These are phyloP conservation scores for Polydesmus complanatus DNA, from an alignment of 2,888 invertebrate species.

Conservation along the genomic window DNA sequence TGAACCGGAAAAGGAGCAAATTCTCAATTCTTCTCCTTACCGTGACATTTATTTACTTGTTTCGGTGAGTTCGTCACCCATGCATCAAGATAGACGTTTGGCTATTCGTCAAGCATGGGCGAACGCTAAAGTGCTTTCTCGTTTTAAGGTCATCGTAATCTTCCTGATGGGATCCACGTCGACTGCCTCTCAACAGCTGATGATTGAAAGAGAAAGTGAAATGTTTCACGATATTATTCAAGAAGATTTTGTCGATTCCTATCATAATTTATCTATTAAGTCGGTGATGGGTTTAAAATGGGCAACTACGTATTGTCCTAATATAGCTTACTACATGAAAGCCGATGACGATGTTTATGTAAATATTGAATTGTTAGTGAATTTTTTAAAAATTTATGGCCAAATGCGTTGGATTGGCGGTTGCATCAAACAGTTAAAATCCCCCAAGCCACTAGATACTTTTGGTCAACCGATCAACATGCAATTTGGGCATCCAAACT, in stretches of 20 bases:
- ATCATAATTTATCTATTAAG: constrained; percentile 73
- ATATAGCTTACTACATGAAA: constrained; percentile 16
- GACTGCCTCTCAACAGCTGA: neutral
- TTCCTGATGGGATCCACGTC: constrained; percentile 46
- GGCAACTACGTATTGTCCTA: constrained; percentile 50
- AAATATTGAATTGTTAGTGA: constrained; percentile 17
- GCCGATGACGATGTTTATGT: constrained; percentile 20
- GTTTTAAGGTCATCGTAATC: constrained; percentile 28
- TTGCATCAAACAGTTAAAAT: constrained; percentile 23
- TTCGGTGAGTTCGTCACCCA: constrained; percentile 12
- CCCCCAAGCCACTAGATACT: constrained; percentile 20
- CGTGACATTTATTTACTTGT: constrained; percentile 10
- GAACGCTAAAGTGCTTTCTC: constrained; percentile 9
- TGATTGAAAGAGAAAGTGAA: constrained; percentile 44
- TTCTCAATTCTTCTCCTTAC: neutral
- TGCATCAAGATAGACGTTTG: constrained; percentile 45
- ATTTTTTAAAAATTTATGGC: constrained; percentile 7
- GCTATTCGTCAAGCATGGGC: constrained; percentile 62
- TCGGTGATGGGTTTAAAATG: constrained; percentile 72
- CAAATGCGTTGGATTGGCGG: constrained; percentile 18
- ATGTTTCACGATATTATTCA: constrained; percentile 63
- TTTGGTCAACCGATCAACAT: constrained; percentile 17
- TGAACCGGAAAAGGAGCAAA: neutral
- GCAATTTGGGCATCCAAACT: constrained; percentile 26
- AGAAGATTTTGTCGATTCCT: constrained; percentile 67